Conservation (phyloP, 2,113 vertebrate species). For the Datnioides undecimradiatus region DNA sequence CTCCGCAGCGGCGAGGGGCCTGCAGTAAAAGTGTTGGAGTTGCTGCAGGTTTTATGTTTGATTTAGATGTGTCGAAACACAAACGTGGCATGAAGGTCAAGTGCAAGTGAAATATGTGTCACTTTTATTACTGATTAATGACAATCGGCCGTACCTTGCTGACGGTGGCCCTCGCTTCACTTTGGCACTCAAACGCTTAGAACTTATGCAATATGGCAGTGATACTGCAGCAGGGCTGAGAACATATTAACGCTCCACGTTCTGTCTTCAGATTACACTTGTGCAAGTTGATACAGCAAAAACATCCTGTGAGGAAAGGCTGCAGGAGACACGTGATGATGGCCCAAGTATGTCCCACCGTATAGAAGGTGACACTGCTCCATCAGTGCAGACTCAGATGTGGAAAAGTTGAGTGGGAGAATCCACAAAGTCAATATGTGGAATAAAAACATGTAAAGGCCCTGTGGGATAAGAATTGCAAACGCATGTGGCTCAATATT, state of each 20-base stretch:
- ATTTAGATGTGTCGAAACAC: neutral
- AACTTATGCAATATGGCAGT: neutral
- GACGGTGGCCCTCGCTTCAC: neutral
- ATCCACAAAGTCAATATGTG: slow-evolving; percentile 1
- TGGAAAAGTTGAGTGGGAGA: neutral
- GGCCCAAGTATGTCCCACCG: neutral
- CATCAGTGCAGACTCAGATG: neutral
- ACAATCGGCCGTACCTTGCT: neutral
- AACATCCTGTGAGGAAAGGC: slow-evolving; percentile 3
- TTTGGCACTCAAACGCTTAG: neutral
- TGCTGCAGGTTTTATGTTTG: neutral
- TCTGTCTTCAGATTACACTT: neutral
- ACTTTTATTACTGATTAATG: neutral
- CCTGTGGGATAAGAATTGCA: neutral
- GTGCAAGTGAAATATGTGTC: neutral
- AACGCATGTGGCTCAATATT: neutral
- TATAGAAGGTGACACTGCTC: neutral
- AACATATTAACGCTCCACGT: too few relatives aligned
- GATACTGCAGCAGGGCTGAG: too few relatives aligned
- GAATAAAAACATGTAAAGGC: neutral
- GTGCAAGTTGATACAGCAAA: neutral
- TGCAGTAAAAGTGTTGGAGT: slow-evolving; percentile 25
- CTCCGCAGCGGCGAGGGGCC: slow-evolving; percentile 34
- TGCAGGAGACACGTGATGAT: neutral
- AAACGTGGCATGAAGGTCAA: neutral